Conservation (phyloP, 2,113 vertebrate genomes). For the Pandion haliaetus region DNA sequence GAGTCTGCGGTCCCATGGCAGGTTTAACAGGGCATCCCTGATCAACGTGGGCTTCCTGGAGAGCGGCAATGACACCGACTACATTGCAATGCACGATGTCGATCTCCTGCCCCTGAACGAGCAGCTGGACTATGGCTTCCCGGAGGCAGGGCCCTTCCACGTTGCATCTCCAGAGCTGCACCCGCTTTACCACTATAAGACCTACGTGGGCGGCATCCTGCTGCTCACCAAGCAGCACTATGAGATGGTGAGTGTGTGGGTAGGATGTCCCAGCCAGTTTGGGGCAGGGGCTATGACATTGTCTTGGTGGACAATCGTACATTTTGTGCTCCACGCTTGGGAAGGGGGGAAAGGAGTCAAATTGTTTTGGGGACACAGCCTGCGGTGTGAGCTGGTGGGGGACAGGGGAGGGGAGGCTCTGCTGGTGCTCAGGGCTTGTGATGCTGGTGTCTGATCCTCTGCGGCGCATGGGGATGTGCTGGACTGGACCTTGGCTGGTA, state of each 20-base stretch:
- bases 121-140: conserved; percentile 91
- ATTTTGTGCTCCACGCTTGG: not conserved
- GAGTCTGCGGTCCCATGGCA: not conserved
- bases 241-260: conserved; percentile 76
- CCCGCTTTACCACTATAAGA: conserved; percentile 96
- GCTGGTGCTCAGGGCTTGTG: not conserved
- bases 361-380: not conserved
- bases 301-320: accelerated
- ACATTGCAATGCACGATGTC: conserved; percentile 97
- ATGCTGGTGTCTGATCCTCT: not conserved
- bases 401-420: not conserved
- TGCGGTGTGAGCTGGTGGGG: not conserved
- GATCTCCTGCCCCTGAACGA: conserved; percentile 94
- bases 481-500: not conserved
- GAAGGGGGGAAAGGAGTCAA: not conserved
- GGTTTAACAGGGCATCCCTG: conserved; percentile 94
- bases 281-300: accelerated
- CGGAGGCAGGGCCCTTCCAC: conserved; percentile 89
- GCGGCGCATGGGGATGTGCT: accelerated
- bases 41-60: conserved; percentile 94
- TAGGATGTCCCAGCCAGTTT: accelerated
- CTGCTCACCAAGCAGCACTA: conserved; percentile 95
- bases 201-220: conserved; percentile 95
- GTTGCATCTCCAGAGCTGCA: conserved; percentile 95
- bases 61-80: conserved; percentile 93